Conservation (phyloP, 2,113 vertebrate genomes). For the Chaenogobius annularis region DNA sequence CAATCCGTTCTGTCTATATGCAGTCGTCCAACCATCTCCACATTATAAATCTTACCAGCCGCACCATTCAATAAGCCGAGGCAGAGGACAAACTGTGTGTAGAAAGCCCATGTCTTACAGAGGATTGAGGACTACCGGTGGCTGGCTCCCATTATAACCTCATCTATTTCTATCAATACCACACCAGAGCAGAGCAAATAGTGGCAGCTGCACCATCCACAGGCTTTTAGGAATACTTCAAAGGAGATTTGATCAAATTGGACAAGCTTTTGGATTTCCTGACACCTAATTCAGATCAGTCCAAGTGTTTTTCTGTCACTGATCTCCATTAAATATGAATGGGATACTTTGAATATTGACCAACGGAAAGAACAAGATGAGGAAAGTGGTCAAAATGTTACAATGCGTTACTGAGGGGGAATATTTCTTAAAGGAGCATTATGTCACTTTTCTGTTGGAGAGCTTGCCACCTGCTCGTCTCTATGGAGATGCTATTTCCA, state of each 20-base stretch:
- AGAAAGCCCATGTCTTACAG: constrained; percentile 27
- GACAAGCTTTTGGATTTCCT: constrained; percentile 3
- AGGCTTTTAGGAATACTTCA: constrained; percentile 12
- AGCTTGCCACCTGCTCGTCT: too few relatives aligned
- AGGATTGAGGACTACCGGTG: constrained; percentile 45
- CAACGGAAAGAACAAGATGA: not conserved
- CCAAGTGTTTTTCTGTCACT: not conserved
- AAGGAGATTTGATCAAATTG: not conserved
- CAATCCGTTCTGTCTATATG: constrained; percentile 14
- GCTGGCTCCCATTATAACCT: constrained; percentile 50
- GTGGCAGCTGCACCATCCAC: constrained; percentile 34
- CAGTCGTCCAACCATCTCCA: constrained; percentile 14
- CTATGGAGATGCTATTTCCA: too few relatives aligned
- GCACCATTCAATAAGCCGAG: constrained; percentile 38
- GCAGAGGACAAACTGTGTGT: constrained; percentile 41
- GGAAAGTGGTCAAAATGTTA: not conserved
- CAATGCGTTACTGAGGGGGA: not conserved
- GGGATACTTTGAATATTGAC: not conserved
- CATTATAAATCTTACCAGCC: constrained; percentile 42
- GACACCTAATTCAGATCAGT: not conserved
- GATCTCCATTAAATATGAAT: constrained; percentile 1
- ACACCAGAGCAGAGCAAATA: constrained; percentile 33
- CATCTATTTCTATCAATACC: constrained; percentile 61
- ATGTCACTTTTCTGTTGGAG: too few relatives aligned
- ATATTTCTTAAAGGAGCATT: not conserved